Conservation (phyloP, 2,888 invertebrate genomes). For the Tubiluchus corallicola region DNA sequence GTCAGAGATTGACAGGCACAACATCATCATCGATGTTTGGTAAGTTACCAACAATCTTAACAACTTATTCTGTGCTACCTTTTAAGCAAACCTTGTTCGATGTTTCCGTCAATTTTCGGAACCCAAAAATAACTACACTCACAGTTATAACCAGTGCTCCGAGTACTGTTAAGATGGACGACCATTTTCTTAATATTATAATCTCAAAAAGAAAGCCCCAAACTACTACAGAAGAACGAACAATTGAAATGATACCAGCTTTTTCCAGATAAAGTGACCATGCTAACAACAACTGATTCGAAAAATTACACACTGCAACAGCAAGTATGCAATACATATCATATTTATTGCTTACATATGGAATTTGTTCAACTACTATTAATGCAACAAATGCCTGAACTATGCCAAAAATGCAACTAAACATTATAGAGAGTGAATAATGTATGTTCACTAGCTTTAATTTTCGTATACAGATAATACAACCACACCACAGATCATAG, state of each 20-base stretch:
- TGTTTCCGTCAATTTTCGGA: constrained; percentile 9
- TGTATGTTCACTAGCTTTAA: constrained; percentile 55
- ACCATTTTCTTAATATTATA: constrained; percentile 8
- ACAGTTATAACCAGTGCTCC: constrained; percentile 10
- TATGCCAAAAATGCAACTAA: constrained; percentile 58
- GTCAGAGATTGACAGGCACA: no score
- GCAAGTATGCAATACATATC: no score
- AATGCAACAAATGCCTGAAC: constrained; percentile 43
- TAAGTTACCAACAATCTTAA: no score
- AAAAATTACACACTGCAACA: no score
- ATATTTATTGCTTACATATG: no score
- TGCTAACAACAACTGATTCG: constrained; percentile 11
- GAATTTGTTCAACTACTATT: constrained; percentile 46
- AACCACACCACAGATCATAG: constrained; percentile 71
- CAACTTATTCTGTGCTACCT: no score
- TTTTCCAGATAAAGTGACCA: constrained; percentile 11
- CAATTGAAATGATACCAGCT: constrained; percentile 11
- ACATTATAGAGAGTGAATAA: constrained; percentile 75
- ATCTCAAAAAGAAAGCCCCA: constrained; percentile 12
- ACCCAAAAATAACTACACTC: constrained; percentile 8
- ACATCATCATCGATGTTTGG: no score
- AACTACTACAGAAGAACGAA: constrained; percentile 10
- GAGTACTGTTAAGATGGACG: constrained; percentile 7
- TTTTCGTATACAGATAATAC: constrained; percentile 68
- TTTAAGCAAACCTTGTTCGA: no score